Conservation (phyloP, 2,888 invertebrate species). For the Pterobdella sp. region DNA sequence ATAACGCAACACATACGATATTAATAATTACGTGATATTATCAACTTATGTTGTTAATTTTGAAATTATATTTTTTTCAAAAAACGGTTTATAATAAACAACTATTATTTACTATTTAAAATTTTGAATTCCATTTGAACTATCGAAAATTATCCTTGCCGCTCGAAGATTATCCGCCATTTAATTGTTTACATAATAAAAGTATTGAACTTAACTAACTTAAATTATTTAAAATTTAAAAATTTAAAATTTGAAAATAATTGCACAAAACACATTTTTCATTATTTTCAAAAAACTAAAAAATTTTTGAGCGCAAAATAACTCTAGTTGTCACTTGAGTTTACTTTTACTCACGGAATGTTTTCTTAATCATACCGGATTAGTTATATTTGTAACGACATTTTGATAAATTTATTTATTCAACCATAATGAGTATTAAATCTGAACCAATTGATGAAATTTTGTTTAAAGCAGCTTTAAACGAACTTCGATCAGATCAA, state of each 20-base stretch:
- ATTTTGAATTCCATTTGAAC: neutral
- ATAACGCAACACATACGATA: neutral
- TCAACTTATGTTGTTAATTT: neutral
- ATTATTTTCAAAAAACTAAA: too few species aligned
- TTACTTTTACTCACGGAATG: too few species aligned
- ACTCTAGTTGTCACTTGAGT: too few species aligned
- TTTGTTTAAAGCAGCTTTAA: slow-evolving; percentile 41
- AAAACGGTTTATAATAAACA: neutral
- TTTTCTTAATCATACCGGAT: too few species aligned
- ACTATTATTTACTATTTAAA: neutral
- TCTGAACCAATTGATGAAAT: slow-evolving; percentile 41
- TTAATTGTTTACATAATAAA: slow-evolving; percentile 27
- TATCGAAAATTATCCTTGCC: slow-evolving; percentile 13
- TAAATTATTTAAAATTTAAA: neutral
- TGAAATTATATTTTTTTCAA: neutral
- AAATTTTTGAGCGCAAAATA: too few species aligned
- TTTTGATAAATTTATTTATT: neutral
- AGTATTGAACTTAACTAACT: neutral
- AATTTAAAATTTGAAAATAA: neutral
- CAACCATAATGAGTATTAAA: slow-evolving; percentile 43
- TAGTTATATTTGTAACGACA: too few species aligned
- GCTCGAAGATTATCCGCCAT: slow-evolving; percentile 24
- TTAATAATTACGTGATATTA: neutral
- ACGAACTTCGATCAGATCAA: slow-evolving; percentile 41
- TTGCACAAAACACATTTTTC: too few species aligned